Base-by-base conservation (phyloP, 1,140 invertebrate genomes). In the Scylla paramamosain region DNA sequence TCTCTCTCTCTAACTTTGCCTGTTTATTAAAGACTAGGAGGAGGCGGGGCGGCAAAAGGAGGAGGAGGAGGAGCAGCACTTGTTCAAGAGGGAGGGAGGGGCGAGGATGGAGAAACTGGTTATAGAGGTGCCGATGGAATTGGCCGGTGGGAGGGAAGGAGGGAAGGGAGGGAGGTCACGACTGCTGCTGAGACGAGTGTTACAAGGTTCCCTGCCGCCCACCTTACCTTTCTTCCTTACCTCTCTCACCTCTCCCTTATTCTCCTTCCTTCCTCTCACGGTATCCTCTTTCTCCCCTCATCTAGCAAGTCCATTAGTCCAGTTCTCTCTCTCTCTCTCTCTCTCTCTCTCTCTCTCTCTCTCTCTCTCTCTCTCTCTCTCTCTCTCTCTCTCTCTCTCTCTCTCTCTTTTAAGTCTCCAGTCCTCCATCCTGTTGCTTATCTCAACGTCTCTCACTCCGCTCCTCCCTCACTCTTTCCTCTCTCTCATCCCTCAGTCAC, bases 281-380 rank as follows among this genome's bases (percentile, higher is more conserved):
- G 39, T 6, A 59, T 20, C 52, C 52, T 59, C 52, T 59, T 59
- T 20, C 52, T 20, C 16, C 52, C 52, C 52, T 59, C 16, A 59
- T 59, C 10, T 12, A 59, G 52, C 52, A 39, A 39, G 39, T 39
- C 39, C 39, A 39, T 39, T 39, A 39, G n/a, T n/a, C n/a, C n/a
- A n/a, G n/a, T 48, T 48, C 14, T 14, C 52, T 0, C 52, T 4
- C n/a, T 46, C 88, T 14, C 88, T 1, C 45, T 46, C 32, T 46
- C 88, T 46, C 31, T 46, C 12, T 45, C 31, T 90, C 88, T 90
- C 88, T 46, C 45, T 39, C 45, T 46, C 31, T 90, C 31, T 16
- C 46, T 90, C 88, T 39, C 88, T 46, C 45, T 90, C 48, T 91
- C 90, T 91, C 90, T 91, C 90, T 91, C 90, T 52, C 45, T 91